phyloP scores from a whole-genome alignment of 2,888 invertebrate species.

The Trichogramma dendrolimi region DNA sequence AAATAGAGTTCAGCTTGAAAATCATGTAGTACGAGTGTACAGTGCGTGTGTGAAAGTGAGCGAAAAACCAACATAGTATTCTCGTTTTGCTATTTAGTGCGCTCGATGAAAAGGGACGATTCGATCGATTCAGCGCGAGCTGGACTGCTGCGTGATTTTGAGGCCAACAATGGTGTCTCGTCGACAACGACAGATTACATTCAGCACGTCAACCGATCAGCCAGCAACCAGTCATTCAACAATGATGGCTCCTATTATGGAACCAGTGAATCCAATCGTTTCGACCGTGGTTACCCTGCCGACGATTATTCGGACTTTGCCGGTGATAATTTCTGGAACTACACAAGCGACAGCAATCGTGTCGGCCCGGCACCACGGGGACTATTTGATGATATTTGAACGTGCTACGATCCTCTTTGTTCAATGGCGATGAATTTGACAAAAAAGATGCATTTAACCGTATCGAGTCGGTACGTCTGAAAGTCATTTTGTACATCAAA shows the following conservation, averaged over 20 bases:
- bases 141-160: conserved; percentile 74
- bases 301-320: conserved; percentile 48
- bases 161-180: conserved; percentile 49
- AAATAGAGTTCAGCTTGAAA: too few species aligned
- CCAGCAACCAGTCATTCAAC: conserved; percentile 15
- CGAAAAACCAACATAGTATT: too few species aligned
- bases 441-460: too few species aligned
- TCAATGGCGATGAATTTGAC: background rate
- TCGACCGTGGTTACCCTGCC: conserved; percentile 33
- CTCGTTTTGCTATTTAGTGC: conserved; percentile 45
- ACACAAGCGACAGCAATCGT: conserved; percentile 51
- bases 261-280: conserved; percentile 32
- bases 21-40: too few species aligned
- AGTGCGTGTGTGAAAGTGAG: too few species aligned
- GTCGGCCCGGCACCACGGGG: conserved; percentile 71
- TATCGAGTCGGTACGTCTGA: too few species aligned
- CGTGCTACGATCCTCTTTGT: background rate
- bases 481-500: too few species aligned
- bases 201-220: conserved; percentile 52
- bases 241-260: conserved; percentile 36
- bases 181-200: conserved; percentile 55
- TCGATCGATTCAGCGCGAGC: conserved; percentile 70
- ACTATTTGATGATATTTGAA: conserved; percentile 78
- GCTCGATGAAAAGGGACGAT: conserved; percentile 56
- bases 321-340: conserved; percentile 47